Evolutionary conservation across 2,888 invertebrate genomes (phyloP), one percentile per base, ranked within the genome.

Genomic region (Spisula subtruncata): DNA sequence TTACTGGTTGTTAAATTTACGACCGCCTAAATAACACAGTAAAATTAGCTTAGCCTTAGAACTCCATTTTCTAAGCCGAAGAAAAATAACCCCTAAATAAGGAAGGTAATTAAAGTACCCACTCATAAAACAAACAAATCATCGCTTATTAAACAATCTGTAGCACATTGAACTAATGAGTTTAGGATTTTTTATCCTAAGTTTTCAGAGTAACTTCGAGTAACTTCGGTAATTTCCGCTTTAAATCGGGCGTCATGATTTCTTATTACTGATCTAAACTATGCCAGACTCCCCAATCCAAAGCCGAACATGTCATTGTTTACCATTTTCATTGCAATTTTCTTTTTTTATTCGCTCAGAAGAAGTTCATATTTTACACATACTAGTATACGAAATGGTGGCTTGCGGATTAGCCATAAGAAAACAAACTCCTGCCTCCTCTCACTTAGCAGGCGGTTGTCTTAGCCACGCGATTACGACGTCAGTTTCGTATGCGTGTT

Each of bases 1-100:
- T 92, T 91, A 92, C 88, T 32, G 54, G 79, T 71, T 85, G 88
- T 90, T 60, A 87, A 91, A 91, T 91, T 91, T 91, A 91, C 89
- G 86, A 83, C 79, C 86, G 82, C 14, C 71, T 80, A 60, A 83
- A 79, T 88, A 86, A 86, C 60, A 88, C 81, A 86, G 81, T 35
- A 85, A 88, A 88, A 88, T 88, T 85, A 85, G 85, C 41, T 29
- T n/a, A 41, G 16, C 41, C 51, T 32, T 25, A 54, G 71, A 85
- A 79, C 85, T 20, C 25, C 56, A 80, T 85, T 80, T 85, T 80
- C 51, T 85, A 85, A 85, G 85, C 80, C 48, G 75, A 48, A 32
- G 54, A 54, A 41, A 85, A 85, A 35, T 48, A 85, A 56, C 54
- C 5, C n/a, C 75, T 75, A 75, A 75, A 75, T 75, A 35, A 35